phyloP scores from a whole-genome alignment of 1,140 invertebrate genomes.

The Zaprionus kolodkinae region DNA sequence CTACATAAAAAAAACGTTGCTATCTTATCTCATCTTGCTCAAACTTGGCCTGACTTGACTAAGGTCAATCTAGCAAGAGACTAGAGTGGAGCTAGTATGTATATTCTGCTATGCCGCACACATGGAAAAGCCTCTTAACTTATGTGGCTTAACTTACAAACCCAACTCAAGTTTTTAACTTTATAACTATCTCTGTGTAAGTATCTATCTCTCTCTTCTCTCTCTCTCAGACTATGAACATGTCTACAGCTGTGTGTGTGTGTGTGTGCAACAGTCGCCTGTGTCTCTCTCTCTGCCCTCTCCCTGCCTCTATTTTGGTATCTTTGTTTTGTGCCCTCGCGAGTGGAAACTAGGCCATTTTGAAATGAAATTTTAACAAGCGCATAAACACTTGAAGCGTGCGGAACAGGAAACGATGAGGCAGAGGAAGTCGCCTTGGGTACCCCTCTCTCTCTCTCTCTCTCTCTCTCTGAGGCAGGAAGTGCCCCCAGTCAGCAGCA shows the following conservation, averaged over 20 bases:
- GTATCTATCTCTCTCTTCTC: background rate
- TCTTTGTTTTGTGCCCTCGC: background rate
- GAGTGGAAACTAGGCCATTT: slow-evolving; percentile 42
- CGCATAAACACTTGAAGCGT: slow-evolving; percentile 31
- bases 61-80: background rate
- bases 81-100: background rate
- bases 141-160: background rate
- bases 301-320: background rate
- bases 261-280: background rate
- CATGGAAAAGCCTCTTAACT: background rate
- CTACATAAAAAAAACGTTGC: background rate
- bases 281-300: background rate
- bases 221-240: background rate
- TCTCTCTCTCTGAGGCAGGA: background rate
- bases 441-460: background rate
- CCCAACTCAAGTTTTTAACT: slow-evolving; percentile 5
- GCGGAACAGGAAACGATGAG: slow-evolving; percentile 28
- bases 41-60: background rate
- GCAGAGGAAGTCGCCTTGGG: background rate
- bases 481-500: background rate
- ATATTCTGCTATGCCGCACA: background rate
- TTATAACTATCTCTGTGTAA: background rate
- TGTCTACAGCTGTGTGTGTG: background rate
- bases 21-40: background rate
- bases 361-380: slow-evolving; percentile 38